phyloP scores from a whole-genome alignment of 2,888 invertebrate genomes.

The Fragum whitleyi region DNA sequence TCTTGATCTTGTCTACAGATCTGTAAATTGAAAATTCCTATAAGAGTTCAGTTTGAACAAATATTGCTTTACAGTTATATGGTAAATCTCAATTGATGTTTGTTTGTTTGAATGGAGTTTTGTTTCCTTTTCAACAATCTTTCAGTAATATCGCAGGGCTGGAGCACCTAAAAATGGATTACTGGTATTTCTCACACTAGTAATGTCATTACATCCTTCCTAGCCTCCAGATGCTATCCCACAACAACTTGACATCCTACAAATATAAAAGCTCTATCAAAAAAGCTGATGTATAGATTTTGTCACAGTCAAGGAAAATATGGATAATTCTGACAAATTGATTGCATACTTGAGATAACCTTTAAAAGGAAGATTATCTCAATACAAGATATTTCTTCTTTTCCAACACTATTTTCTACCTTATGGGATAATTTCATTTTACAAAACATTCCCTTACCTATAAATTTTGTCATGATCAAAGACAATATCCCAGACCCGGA shows the following conservation, averaged over 20 bases:
- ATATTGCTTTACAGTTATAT: too few species aligned
- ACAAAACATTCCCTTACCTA: constrained; percentile 40
- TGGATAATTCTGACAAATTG: too few species aligned
- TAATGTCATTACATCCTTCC: background rate
- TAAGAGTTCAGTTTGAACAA: too few species aligned
- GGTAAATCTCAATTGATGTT: background rate
- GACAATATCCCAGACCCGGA: constrained; percentile 69
- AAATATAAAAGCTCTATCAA: too few species aligned
- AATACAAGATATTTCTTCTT: too few species aligned
- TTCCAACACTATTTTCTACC: too few species aligned
- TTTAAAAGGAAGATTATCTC: too few species aligned
- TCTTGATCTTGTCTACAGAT: constrained; percentile 70
- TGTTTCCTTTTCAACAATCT: background rate
- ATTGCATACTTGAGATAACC: too few species aligned
- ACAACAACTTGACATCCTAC: too few species aligned
- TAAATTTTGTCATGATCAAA: constrained; percentile 70
- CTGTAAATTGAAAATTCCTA: constrained; percentile 18
- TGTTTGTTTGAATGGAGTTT: background rate
- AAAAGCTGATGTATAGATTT: too few species aligned
- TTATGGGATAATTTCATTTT: too few species aligned
- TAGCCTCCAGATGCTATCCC: background rate
- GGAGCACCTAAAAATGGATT: background rate
- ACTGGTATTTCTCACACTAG: background rate
- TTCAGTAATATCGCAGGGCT: background rate
- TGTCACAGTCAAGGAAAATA: too few species aligned